A percentile compares a stretch with the other conserved stretches of the same genome.
Conservation (phyloP, 1,140 invertebrate species). For the Pseudomyrmex cubaensis region DNA sequence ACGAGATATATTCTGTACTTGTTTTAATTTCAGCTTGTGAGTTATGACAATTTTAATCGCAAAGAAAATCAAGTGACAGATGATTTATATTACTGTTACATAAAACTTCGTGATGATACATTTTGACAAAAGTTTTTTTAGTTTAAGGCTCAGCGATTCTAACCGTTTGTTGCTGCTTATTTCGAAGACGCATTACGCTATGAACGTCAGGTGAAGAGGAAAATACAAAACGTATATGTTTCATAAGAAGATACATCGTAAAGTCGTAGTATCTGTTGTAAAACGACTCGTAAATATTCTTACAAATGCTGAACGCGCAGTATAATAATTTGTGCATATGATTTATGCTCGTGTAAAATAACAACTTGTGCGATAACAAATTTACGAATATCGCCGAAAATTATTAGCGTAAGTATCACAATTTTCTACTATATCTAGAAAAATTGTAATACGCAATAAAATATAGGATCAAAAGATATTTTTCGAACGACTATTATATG, state of each 20-base stretch:
- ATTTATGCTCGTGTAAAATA: conserved; percentile 23
- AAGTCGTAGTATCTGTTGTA: conserved; percentile 39
- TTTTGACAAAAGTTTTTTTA: conserved; percentile 5
- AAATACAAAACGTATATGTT: conserved; percentile 22
- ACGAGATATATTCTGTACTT: conserved; percentile 28
- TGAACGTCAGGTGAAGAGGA: neutral
- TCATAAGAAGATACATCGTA: conserved; percentile 41
- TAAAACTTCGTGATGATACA: conserved; percentile 3
- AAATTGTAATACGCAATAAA: neutral
- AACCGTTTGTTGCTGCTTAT: neutral
- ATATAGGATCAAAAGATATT: neutral
- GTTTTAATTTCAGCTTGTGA: conserved; percentile 34
- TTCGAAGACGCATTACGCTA: neutral
- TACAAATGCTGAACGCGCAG: neutral
- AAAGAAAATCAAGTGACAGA: conserved; percentile 22
- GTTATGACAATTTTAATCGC: conserved; percentile 33
- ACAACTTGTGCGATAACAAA: conserved; percentile 20
- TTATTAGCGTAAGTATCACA: neutral
- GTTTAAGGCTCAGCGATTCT: neutral
- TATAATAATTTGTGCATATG: conserved; percentile 31
- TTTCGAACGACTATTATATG: neutral
- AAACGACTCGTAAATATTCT: conserved; percentile 43
- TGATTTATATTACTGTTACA: conserved; percentile 51
- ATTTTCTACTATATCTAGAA: neutral
- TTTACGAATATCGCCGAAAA: conserved; percentile 38